phyloP scores from a whole-genome alignment of 2,797 vertebrate species.

The Aplochiton taeniatus region DNA sequence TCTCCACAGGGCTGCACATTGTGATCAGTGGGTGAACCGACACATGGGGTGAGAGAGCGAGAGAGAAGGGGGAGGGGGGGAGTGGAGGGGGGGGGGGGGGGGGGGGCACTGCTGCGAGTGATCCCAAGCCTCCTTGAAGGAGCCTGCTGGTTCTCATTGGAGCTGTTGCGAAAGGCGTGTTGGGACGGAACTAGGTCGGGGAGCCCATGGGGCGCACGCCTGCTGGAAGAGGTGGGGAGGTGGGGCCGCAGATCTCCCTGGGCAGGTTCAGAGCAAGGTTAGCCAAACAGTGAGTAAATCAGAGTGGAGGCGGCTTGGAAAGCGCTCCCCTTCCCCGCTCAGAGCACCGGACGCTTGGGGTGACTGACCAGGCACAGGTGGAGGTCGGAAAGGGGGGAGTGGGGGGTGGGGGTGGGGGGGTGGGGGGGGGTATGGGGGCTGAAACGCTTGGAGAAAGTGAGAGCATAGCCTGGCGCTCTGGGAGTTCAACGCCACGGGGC shows the following conservation, averaged over 20 bases:
- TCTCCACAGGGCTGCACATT: constrained; percentile 61
- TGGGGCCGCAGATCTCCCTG: constrained; percentile 80
- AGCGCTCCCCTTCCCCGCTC: constrained; percentile 41
- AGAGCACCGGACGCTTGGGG: constrained; percentile 70
- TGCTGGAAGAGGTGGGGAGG: constrained; percentile 60
- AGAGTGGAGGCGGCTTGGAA: constrained; percentile 66
- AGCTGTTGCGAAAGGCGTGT: constrained; percentile 70
- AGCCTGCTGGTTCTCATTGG: constrained; percentile 67
- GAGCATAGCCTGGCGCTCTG: not conserved
- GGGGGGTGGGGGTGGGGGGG: not conserved
- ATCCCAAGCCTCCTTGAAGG: constrained; percentile 57
- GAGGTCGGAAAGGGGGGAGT: constrained; percentile 50
- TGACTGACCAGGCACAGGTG: constrained; percentile 81
- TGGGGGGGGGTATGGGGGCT: not conserved
- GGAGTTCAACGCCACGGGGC: too few relatives aligned
- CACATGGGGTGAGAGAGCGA: constrained; percentile 18
- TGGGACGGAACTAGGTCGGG: constrained; percentile 65
- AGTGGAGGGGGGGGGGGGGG: constrained; percentile 9
- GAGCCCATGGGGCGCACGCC: constrained; percentile 64
- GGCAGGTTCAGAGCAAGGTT: constrained; percentile 96
- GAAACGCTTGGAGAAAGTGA: not conserved
- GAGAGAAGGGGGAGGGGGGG: constrained; percentile 17
- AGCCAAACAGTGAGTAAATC: constrained; percentile 98
- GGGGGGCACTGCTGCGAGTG: constrained; percentile 24
- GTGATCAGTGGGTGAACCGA: constrained; percentile 69